Evolutionary conservation across 2,113 vertebrate species (phyloP), one percentile per base, ranked within the genome.

Genomic region (Isurus oxyrinchus): DNA sequence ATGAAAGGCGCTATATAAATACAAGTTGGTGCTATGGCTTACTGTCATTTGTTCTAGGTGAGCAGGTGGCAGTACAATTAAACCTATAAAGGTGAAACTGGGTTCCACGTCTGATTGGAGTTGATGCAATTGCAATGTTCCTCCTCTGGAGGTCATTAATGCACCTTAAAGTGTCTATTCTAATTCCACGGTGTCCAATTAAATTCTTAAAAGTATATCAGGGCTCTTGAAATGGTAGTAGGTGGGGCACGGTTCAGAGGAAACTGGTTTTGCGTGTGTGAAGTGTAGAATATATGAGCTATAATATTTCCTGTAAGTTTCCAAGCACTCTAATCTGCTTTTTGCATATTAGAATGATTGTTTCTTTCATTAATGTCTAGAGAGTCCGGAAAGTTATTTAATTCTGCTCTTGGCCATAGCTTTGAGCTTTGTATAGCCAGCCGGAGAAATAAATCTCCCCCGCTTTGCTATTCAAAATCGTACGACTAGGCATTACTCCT

Each of bases 101-200:
- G 25, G 14, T 21, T 44, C 13, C 69, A 72, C 69, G 5, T 72
- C 5, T 21, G 5, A 11, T 21, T 44, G n/a, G 10, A 57, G 27
- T 19, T 19, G 10, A 1, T 91, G 88, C 55, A 91, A 35, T 61
- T 16, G 11, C 88, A 91, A 35, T 16, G 57, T 59, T 59, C 31
- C 59, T 59, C 55, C 88, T 91, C 55, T 91, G 55, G 88, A 57
- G 88, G 88, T 91, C 88, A 91, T 35, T 91, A 59, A 59, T 91
- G 88, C n/a, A 91, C 88, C 88, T 91, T 59, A 35, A 35, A 14
- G 57, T 13, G 1, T 59, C 13, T 57, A 16, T 57, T 31, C 8
- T 10, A 90, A 5, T 57, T 57, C 27, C 31, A 16, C 5, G 31
- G 11, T 91, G 88, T 91, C 55, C 55, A 91, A 57, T 91, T 55